phyloP scores from a whole-genome alignment of 2,113 vertebrate genomes.

The Rissa tridactyla region DNA sequence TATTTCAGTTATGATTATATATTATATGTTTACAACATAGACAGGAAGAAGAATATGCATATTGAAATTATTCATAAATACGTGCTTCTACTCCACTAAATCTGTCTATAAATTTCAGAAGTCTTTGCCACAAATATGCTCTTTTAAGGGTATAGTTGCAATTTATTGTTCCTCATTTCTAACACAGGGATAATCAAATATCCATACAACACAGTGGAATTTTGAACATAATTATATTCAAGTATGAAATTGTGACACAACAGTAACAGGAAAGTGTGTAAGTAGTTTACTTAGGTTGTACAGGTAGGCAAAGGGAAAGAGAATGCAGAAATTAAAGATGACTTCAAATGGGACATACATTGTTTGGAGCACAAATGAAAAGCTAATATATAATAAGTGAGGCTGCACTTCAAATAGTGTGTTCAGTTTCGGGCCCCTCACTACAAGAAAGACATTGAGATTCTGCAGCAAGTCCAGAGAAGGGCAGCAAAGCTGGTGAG shows the following conservation, averaged over 20 bases:
- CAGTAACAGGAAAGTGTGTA: not conserved
- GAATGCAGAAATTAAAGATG: not conserved
- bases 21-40: not conserved
- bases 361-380: not conserved
- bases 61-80: not conserved
- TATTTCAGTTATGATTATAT: not conserved
- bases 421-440: not conserved
- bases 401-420: not conserved
- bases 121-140: not conserved
- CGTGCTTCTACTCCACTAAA: not conserved
- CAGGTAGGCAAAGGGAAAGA: not conserved
- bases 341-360: not conserved
- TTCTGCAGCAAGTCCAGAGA: not conserved
- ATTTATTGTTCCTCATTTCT: not conserved
- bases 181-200: not conserved
- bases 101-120: not conserved
- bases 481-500: not conserved
- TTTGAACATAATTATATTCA: not conserved
- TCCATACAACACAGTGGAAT: not conserved
- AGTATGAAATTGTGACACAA: not conserved
- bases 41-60: not conserved
- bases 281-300: not conserved
- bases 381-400: not conserved
- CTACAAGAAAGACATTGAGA: not conserved
- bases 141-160: not conserved